phyloP scores from a whole-genome alignment of 2,113 vertebrate species.

The Halcyon senegalensis region DNA sequence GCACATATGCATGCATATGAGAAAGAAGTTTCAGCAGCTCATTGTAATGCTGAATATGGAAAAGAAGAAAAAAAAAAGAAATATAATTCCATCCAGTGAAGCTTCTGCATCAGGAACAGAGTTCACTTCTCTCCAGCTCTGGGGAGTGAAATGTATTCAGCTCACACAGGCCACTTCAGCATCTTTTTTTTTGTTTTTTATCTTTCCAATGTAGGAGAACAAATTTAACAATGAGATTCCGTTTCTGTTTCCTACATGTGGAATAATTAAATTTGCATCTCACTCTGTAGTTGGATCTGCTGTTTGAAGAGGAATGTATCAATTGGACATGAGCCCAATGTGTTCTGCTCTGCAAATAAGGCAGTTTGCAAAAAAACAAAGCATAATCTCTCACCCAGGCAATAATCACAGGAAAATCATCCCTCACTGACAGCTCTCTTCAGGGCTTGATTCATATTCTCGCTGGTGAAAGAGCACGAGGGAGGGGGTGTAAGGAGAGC shows the following conservation, averaged over 20 bases:
- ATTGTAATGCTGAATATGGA: neutral
- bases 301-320: slow-evolving; percentile 78
- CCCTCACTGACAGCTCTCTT: slow-evolving; percentile 70
- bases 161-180: slow-evolving; percentile 76
- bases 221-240: slow-evolving; percentile 82
- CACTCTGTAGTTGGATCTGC: slow-evolving; percentile 66
- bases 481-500: neutral
- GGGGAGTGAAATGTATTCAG: slow-evolving; percentile 73
- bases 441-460: slow-evolving; percentile 71
- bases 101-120: slow-evolving; percentile 43
- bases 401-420: slow-evolving; percentile 77
- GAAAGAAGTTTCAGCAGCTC: slow-evolving; percentile 13
- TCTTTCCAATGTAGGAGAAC: slow-evolving; percentile 73
- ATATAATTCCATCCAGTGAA: slow-evolving; percentile 29
- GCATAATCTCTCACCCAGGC: slow-evolving; percentile 67
- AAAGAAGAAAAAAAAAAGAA: neutral
- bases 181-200: slow-evolving; percentile 75
- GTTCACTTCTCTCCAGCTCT: slow-evolving; percentile 60
- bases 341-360: slow-evolving; percentile 75
- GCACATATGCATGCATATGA: neutral
- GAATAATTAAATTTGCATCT: slow-evolving; percentile 83
- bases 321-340: slow-evolving; percentile 76
- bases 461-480: slow-evolving; percentile 34
- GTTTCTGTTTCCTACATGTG: slow-evolving; percentile 79
- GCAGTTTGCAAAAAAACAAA: slow-evolving; percentile 59